A percentile compares a stretch with the other conserved stretches of the same genome.
Evolutionary conservation across 2,888 invertebrate species (phyloP).

Genomic region (Pemphredon lugubris): DNA sequence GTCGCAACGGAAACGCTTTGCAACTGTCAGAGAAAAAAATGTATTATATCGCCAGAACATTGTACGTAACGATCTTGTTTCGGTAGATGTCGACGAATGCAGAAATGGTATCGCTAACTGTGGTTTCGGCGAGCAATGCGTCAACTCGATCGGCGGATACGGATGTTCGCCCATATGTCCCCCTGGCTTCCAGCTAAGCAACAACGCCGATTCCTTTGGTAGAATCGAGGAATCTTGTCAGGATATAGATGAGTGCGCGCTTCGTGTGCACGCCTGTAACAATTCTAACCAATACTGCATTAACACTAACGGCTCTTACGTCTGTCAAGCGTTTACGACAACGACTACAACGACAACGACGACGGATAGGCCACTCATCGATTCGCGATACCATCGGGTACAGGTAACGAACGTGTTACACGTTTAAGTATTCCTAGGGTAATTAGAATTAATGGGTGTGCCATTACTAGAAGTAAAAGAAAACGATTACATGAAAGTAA

Average conservation of each 20-base stretch:
- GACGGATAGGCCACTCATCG: slow-evolving; percentile 5
- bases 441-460: too few species aligned
- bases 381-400: slow-evolving; percentile 25
- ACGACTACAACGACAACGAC: slow-evolving; percentile 22
- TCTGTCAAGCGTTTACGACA: slow-evolving; percentile 47
- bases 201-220: neutral
- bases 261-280: slow-evolving; percentile 84
- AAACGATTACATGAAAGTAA: too few species aligned
- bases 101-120: slow-evolving; percentile 68
- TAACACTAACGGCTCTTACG: slow-evolving; percentile 71
- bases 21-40: neutral
- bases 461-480: too few species aligned
- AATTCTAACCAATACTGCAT: slow-evolving; percentile 66
- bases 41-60: neutral
- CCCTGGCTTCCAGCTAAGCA: slow-evolving; percentile 57
- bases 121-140: slow-evolving; percentile 68
- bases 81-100: slow-evolving; percentile 71
- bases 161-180: slow-evolving; percentile 68
- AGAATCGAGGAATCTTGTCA: slow-evolving; percentile 45
- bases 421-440: too few species aligned
- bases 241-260: slow-evolving; percentile 90
- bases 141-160: slow-evolving; percentile 67
- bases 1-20: neutral
- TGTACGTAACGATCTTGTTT: too few species aligned
- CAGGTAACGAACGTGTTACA: too few species aligned